phyloP scores from a whole-genome alignment of 2,113 vertebrate genomes.

The Arenaria interpres region DNA sequence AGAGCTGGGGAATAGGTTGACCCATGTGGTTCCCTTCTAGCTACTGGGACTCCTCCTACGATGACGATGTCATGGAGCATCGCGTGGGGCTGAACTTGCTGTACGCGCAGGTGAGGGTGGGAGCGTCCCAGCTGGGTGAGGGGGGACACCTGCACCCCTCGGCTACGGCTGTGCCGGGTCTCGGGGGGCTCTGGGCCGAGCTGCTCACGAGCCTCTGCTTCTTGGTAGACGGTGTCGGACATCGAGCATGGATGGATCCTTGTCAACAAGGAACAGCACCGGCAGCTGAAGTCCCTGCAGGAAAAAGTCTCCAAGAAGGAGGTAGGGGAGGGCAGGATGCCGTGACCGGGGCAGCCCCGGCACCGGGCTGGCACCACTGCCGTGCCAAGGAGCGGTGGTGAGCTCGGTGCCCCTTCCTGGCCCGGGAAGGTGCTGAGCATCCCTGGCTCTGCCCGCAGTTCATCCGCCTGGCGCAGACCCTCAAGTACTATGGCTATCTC shows the following conservation, averaged over 20 bases:
- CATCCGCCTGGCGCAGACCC: conserved; percentile 92
- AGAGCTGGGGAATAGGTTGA: neutral
- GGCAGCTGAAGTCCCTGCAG: conserved; percentile 96
- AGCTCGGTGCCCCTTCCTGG: neutral
- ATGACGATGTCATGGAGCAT: conserved; percentile 94
- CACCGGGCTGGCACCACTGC: accelerated
- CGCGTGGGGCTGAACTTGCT: conserved; percentile 92
- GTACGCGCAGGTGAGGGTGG: conserved; percentile 88
- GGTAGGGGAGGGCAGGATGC: conserved; percentile 56
- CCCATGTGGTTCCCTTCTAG: conserved; percentile 66
- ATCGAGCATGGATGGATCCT: conserved; percentile 96
- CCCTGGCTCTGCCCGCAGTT: conserved; percentile 76
- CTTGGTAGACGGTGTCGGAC: conserved; percentile 89
- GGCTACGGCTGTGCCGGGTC: accelerated
- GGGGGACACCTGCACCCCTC: neutral
- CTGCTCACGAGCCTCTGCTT: neutral
- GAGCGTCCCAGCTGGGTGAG: neutral
- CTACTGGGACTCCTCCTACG: conserved; percentile 96
- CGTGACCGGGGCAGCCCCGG: neutral
- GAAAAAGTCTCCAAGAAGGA: conserved; percentile 99
- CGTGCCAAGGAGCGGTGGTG: accelerated
- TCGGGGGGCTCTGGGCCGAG: neutral
- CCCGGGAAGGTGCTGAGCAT: neutral
- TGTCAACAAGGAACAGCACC: conserved; percentile 96
- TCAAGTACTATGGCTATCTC: conserved; percentile 96